phyloP scores from a whole-genome alignment of 1,140 invertebrate species.

The Drosophila kanapiae region DNA sequence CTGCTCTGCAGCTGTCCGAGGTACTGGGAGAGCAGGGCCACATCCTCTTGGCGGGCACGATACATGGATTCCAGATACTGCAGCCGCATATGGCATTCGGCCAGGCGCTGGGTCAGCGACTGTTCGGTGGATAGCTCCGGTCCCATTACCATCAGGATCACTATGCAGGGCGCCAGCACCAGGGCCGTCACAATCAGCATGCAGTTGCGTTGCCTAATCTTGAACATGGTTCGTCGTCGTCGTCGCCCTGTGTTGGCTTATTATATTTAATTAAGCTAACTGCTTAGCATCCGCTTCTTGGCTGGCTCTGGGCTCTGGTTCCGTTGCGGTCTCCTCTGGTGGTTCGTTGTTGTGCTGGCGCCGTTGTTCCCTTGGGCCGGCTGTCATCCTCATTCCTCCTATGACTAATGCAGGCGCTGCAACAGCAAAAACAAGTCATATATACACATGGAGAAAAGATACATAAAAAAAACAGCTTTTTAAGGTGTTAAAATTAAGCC shows the following conservation, averaged over 20 bases:
- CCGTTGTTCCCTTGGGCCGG: conserved; percentile 42
- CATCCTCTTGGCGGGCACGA: conserved; percentile 89
- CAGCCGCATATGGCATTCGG: conserved; percentile 90
- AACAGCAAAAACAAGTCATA: conserved; percentile 27
- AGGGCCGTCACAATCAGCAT: conserved; percentile 86
- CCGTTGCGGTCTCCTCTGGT: conserved; percentile 7
- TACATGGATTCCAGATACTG: conserved; percentile 91
- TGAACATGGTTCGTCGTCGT: conserved; percentile 60
- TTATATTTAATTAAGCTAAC: conserved; percentile 38
- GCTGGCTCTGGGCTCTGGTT: conserved; percentile 15
- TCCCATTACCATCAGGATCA: conserved; percentile 86
- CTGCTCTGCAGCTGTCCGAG: conserved; percentile 85
- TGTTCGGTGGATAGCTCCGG: conserved; percentile 88
- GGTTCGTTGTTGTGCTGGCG: conserved; percentile 31
- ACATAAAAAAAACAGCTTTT: not conserved
- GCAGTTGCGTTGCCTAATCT: conserved; percentile 86
- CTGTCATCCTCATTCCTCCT: conserved; percentile 44
- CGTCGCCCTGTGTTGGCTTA: conserved; percentile 10
- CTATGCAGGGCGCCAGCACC: conserved; percentile 86
- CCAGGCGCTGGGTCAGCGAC: conserved; percentile 88
- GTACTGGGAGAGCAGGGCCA: conserved; percentile 88
- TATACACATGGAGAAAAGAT: conserved; percentile 9
- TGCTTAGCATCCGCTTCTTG: conserved; percentile 30
- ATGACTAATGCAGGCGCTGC: conserved; percentile 57
- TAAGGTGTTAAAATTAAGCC: too few species aligned